These are phyloP conservation scores for Entomyzon cyanotis DNA, from an alignment of 2,113 vertebrate genomes.

Conservation along the genomic window DNA sequence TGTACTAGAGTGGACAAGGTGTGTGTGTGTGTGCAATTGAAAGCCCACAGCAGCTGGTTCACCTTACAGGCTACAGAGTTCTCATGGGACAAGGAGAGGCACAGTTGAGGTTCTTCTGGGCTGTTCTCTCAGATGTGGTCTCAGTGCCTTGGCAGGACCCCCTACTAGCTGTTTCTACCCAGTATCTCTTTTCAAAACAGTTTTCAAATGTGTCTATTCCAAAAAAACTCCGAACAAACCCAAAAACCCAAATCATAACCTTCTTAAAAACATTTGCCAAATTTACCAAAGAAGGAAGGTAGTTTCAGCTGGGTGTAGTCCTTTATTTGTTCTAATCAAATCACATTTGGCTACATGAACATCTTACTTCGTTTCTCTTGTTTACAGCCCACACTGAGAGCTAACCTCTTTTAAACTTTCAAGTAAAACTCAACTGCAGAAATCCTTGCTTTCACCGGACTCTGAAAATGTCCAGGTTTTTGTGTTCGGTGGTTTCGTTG, in stretches of 20 bases:
- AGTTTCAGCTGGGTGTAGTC: not conserved
- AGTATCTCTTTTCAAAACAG: not conserved
- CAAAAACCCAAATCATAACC: not conserved
- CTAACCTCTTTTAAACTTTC: not conserved
- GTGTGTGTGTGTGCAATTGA: accelerated
- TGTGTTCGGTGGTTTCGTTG: not conserved
- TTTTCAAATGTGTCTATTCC: not conserved
- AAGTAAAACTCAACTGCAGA: not conserved
- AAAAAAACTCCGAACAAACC: not conserved
- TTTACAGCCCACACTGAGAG: not conserved
- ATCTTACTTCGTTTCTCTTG: not conserved
- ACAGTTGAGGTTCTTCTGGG: not conserved
- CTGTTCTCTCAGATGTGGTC: not conserved
- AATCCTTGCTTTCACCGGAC: not conserved
- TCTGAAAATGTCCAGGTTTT: not conserved
- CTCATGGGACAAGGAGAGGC: not conserved
- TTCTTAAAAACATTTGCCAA: not conserved
- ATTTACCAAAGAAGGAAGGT: not conserved
- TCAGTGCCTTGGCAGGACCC: not conserved
- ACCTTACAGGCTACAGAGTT: not conserved
- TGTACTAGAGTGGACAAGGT: not conserved
- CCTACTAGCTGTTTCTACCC: not conserved
- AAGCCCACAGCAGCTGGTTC: not conserved
- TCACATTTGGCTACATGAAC: not conserved
- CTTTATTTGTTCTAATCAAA: not conserved